A percentile compares a stretch with the other conserved stretches of the same genome.
phyloP scores from a whole-genome alignment of 2,113 vertebrate genomes.

The Festucalex cinctus region DNA sequence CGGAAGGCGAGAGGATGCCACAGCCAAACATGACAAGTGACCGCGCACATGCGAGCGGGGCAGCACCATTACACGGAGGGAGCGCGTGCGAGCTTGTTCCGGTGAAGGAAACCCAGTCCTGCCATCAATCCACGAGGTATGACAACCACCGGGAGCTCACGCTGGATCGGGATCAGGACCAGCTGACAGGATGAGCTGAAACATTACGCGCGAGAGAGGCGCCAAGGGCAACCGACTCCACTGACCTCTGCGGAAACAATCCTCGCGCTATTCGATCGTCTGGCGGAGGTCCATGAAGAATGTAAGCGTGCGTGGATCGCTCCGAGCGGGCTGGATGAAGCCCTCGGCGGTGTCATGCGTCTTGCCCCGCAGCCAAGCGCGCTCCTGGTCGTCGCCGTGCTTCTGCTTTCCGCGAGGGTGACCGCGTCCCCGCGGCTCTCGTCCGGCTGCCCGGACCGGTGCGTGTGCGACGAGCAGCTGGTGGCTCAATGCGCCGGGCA shows the following conservation, averaged over 20 bases:
- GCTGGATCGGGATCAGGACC: conserved; percentile 21
- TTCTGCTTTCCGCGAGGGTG: conserved; percentile 30
- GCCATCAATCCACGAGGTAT: neutral
- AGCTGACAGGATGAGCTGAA: conserved; percentile 51
- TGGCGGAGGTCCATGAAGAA: conserved; percentile 61
- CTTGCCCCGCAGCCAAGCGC: conserved; percentile 67
- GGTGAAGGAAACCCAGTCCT: conserved; percentile 7
- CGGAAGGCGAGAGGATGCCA: conserved; percentile 37
- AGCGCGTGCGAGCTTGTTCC: neutral
- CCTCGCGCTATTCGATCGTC: conserved; percentile 26
- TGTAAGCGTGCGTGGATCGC: conserved; percentile 52
- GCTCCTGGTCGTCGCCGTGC: conserved; percentile 40
- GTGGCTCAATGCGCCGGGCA: conserved; percentile 82
- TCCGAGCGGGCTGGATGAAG: conserved; percentile 70
- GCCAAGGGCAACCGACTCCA: conserved; percentile 25
- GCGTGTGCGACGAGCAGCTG: conserved; percentile 82
- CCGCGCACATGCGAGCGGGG: neutral
- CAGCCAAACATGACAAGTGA: conserved; percentile 22
- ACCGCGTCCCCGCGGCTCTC: conserved; percentile 55
- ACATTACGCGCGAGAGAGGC: conserved; percentile 44
- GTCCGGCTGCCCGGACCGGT: conserved; percentile 74
- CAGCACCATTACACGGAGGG: neutral
- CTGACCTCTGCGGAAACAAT: conserved; percentile 40
- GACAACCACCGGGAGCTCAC: conserved; percentile 11
- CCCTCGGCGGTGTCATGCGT: conserved; percentile 71